Conservation (phyloP, 2,113 vertebrate genomes). For the Mustela lutreola region DNA sequence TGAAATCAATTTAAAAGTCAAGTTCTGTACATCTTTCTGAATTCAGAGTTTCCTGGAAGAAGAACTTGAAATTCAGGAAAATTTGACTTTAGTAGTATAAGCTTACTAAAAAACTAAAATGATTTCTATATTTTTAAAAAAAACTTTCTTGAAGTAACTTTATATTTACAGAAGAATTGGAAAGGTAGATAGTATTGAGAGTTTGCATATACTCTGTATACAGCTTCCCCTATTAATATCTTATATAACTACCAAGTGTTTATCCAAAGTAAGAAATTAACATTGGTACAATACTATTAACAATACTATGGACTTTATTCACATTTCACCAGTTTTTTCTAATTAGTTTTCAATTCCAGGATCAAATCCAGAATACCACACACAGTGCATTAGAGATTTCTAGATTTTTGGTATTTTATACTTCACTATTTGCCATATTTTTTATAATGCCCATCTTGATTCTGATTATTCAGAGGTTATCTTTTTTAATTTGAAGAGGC, state of each 20-base stretch:
- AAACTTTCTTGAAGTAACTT: slow-evolving; percentile 43
- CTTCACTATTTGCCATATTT: neutral
- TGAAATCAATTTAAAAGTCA: neutral
- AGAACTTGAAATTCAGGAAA: slow-evolving; percentile 27
- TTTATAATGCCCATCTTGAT: neutral
- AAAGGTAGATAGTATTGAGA: neutral
- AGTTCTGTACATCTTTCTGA: neutral
- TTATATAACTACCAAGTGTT: neutral
- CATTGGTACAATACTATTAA: neutral
- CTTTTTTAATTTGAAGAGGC: slow-evolving; percentile 43
- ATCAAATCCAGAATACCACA: neutral
- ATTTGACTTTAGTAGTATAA: slow-evolving; percentile 18
- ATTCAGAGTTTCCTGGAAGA: slow-evolving; percentile 16
- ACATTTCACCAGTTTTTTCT: neutral
- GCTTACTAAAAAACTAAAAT: neutral
- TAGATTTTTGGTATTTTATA: neutral
- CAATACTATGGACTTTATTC: neutral
- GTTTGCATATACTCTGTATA: neutral
- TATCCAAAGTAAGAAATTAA: slow-evolving; percentile 12
- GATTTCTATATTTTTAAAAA: neutral
- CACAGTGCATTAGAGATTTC: neutral
- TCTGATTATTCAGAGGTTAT: slow-evolving; percentile 28
- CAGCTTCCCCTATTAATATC: neutral
- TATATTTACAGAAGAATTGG: neutral
- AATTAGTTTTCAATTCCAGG: neutral